Conservation (phyloP, 2,797 vertebrate species). For the Pseudochirops corinnae region DNA sequence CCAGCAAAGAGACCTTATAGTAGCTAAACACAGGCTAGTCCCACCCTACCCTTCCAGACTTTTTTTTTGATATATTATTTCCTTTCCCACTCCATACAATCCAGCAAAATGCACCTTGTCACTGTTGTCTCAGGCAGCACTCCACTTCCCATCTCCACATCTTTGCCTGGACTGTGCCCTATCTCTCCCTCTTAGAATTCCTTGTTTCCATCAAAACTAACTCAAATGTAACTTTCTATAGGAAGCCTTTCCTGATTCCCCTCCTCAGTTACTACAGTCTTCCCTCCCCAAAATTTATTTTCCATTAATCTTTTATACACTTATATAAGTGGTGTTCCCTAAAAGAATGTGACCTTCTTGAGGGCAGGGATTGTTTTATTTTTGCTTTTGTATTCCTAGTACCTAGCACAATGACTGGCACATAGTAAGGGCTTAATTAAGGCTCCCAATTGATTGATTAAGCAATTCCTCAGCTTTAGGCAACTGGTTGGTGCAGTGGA, state of each 20-base stretch:
- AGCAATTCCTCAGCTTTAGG: neutral
- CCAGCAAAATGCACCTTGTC: neutral
- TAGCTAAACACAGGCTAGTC: neutral
- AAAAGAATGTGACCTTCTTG: neutral
- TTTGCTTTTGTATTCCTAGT: neutral
- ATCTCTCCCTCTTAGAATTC: neutral
- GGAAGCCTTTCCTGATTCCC: neutral
- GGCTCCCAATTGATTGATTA: neutral
- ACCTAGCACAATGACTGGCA: neutral
- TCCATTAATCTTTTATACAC: neutral
- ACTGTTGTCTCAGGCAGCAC: neutral
- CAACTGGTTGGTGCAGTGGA: neutral
- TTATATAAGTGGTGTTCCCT: neutral
- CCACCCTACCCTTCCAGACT: neutral
- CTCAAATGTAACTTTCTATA: neutral
- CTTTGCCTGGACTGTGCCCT: neutral
- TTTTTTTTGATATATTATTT: neutral
- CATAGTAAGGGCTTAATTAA: neutral
- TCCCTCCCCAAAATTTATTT: neutral
- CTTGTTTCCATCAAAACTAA: neutral
- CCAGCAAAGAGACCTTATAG: neutral
- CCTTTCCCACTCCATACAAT: neutral
- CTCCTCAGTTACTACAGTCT: neutral
- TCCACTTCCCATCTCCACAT: neutral
- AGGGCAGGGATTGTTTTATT: neutral